Evolutionary conservation across 2,113 vertebrate genomes (phyloP).

Genomic region (Brachyistius frenatus): DNA sequence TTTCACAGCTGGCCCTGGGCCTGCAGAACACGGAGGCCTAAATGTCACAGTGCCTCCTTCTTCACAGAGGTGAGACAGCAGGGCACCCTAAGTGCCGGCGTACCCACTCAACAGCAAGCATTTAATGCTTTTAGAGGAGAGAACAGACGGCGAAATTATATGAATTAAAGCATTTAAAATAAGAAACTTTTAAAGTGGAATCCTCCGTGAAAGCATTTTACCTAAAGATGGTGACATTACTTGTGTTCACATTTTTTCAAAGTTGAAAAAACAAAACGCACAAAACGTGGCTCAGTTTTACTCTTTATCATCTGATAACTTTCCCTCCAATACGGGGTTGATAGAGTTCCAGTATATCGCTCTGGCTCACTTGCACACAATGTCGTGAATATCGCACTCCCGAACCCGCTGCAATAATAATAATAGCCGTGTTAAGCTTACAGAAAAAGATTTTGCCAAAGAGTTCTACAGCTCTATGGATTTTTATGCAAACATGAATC

Average conservation of each 20-base stretch:
- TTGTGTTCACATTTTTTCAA: slow-evolving; percentile 18
- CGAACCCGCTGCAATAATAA: no score
- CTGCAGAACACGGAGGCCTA: slow-evolving; percentile 63
- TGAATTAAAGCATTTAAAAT: slow-evolving; percentile 64
- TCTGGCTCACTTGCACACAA: no score
- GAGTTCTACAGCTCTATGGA: no score
- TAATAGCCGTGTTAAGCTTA: no score
- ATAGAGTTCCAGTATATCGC: no score
- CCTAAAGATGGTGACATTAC: slow-evolving; percentile 37
- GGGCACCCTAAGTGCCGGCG: slow-evolving; percentile 72
- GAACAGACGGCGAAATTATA: slow-evolving; percentile 58
- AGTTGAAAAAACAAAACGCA: background rate
- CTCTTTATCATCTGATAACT: background rate
- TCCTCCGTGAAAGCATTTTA: slow-evolving; percentile 57
- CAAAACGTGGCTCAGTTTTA: background rate
- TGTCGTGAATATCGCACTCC: no score
- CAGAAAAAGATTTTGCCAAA: no score
- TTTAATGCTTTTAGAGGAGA: slow-evolving; percentile 56
- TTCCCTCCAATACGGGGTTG: no score
- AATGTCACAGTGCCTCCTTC: slow-evolving; percentile 80
- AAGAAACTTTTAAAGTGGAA: slow-evolving; percentile 45
- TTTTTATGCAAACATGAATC: no score
- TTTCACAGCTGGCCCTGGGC: slow-evolving; percentile 54
- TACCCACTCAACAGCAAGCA: slow-evolving; percentile 64
- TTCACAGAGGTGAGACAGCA: slow-evolving; percentile 73